Evolutionary conservation across 2,797 vertebrate genomes (phyloP).

Genomic region (Hozukius guyotensis): DNA sequence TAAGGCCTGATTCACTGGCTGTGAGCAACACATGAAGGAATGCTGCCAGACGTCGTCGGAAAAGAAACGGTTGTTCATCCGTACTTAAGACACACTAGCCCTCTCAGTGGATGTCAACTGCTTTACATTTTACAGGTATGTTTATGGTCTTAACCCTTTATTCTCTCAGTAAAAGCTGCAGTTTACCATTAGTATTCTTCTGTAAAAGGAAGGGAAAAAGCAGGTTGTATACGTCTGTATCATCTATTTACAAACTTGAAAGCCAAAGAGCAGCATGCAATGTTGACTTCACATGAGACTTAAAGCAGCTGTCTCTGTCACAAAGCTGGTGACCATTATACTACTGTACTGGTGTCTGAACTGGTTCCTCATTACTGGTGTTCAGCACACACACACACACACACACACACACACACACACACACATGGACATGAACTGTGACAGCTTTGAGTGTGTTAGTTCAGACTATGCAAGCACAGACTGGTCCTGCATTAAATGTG

Average conservation of each 20-base stretch:
- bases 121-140: background rate
- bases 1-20: slow-evolving; percentile 20
- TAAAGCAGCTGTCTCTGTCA: slow-evolving; percentile 22
- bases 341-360: background rate
- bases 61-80: background rate
- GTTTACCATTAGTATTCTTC: background rate
- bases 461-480: slow-evolving; percentile 12
- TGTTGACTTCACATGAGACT: slow-evolving; percentile 32
- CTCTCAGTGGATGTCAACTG: background rate
- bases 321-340: background rate
- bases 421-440: slow-evolving; percentile 2
- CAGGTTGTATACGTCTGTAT: background rate
- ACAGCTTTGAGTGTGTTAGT: background rate
- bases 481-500: slow-evolving; percentile 8
- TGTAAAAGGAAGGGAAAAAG: background rate
- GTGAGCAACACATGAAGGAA: slow-evolving; percentile 24
- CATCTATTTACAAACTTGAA: slow-evolving; percentile 22
- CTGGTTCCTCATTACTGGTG: slow-evolving; percentile 27
- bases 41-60: slow-evolving; percentile 15
- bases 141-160: background rate
- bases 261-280: background rate
- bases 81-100: background rate
- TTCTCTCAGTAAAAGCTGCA: background rate
- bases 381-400: slow-evolving; percentile 5
- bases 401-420: slow-evolving; percentile 2